Base-by-base conservation (phyloP, 2,113 vertebrate genomes). In the Antechinus stuartii region DNA sequence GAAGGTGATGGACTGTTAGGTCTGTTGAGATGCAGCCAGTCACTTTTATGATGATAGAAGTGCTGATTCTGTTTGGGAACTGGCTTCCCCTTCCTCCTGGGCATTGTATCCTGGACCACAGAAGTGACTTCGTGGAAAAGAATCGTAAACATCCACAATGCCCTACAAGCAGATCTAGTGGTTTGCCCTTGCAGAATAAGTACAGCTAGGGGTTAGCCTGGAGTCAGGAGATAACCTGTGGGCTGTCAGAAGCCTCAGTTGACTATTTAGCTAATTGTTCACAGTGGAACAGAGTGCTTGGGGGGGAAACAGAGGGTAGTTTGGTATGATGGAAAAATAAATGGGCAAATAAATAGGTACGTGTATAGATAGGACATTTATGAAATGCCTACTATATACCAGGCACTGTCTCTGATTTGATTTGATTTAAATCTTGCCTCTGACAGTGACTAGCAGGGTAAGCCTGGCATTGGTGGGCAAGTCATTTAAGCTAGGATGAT, bases 21-120 rank as follows among this genome's bases (percentile, higher is more conserved):
- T n/a, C 91, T 94, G 16, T 92, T 91, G 93, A 91, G 92, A 76
- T 91, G 91, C 94, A 92, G 52, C 94, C 91, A 55, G 96, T 96
- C 95, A 90, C 56, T 92, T 98, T 94, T 27, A 47, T 61, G 93
- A 92, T 25, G 55, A 95, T 55, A 89, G 61, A 91, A 95, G 76
- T 90, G 49, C 91, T 93, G 95, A 95, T 97, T 89, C 91, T 94
- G 76, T 96, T 95, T 96, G 93, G 55, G 50, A 50, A n/a, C 54
- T 92, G 47, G 93, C 95, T 97, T 94, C 96, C 97, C 94, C 61
- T 96, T 97, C 93, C 97, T 96, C 94, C 50, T 94, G 96, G 95
- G 93, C 54, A 90, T 95, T 96, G 55, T 93, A 95, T 93, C 55
- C 91, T 92, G 92, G 94, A 76, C 93, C 96, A 56, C 96, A 93